phyloP scores from a whole-genome alignment of 2,797 vertebrate species.

The Podarcis siculus region DNA sequence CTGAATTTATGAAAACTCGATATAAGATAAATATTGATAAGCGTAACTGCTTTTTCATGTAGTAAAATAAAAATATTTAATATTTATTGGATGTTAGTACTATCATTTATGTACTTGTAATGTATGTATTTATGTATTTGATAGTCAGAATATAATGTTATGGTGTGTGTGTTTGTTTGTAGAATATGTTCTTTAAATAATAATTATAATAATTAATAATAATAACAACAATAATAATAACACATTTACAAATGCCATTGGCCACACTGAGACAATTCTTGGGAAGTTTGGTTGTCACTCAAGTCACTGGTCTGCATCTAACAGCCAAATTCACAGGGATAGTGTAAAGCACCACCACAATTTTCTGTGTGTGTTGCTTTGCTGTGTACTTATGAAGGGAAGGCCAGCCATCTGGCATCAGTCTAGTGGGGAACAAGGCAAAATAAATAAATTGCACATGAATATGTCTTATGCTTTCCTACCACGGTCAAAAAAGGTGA shows the following conservation, averaged over 20 bases:
- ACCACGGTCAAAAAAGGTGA: neutral
- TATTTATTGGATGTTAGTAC: too few species aligned
- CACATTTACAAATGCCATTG: neutral
- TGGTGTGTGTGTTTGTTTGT: too few species aligned
- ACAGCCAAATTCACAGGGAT: constrained; percentile 25
- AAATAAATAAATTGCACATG: constrained; percentile 30
- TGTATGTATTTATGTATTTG: too few species aligned
- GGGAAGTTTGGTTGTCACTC: neutral
- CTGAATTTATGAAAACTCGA: too few species aligned
- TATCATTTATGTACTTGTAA: too few species aligned
- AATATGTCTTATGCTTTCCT: constrained; percentile 7
- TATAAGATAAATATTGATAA: too few species aligned
- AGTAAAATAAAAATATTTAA: too few species aligned
- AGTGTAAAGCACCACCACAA: constrained; percentile 11
- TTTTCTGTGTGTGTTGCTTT: neutral
- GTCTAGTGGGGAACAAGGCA: constrained; percentile 13
- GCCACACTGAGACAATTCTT: neutral
- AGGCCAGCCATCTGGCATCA: constrained; percentile 9
- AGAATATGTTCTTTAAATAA: too few species aligned
- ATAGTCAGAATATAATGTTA: too few species aligned
- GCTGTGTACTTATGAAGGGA: constrained; percentile 11
- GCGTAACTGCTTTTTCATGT: too few species aligned
- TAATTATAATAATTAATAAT: too few species aligned
- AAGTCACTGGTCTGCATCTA: constrained; percentile 6
- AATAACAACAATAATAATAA: too few species aligned